Base-by-base conservation (phyloP, 2,888 invertebrate genomes). In the Ophion costatus region DNA sequence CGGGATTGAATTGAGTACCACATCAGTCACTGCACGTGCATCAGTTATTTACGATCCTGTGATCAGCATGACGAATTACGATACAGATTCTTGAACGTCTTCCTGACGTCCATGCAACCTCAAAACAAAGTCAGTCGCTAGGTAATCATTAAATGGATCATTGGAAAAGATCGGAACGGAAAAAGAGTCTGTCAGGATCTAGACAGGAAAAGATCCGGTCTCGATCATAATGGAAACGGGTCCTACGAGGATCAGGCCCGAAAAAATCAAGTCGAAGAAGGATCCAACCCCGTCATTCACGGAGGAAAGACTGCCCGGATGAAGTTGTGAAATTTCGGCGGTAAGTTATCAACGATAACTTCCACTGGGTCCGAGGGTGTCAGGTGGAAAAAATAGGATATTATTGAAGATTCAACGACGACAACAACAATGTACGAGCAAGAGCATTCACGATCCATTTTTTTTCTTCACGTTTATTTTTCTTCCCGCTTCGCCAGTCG, bases 401-500 rank as follows among this genome's bases (percentile, higher is more conserved):
- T 63, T 70, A 78, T 79, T 42, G 9, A 59, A 11, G 59, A 79
- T 73, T 57, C 38, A 20, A 66, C 33, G 75, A 79, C 69, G 42
- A 38, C 20, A 51, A 74, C 42, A 67, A 79, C 22, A 57, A 80
- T 64, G 63, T 66, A 57, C 45, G 71, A 57, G 69, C 57, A 59
- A 42, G 45, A 51, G 78, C 61, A 69, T 69, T 84, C 81, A 78
- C 78, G 78, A 78, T n/a, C n/a, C n/a, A n/a, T n/a, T n/a, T n/a
- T n/a, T n/a, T n/a, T n/a, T n/a, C n/a, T n/a, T n/a, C n/a, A n/a
- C 67, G 56, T 42, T 69, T 83, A 69, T 83, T 77, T 81, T 38
- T 38, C 7, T 38, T 76, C 76, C 67, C 80, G 82, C 73, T 85
- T 82, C 77, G 67, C 82, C 73, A 80, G 82, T 73, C 74, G 61